Conservation (phyloP, 2,113 vertebrate species). For the Macquaria ambigua region DNA sequence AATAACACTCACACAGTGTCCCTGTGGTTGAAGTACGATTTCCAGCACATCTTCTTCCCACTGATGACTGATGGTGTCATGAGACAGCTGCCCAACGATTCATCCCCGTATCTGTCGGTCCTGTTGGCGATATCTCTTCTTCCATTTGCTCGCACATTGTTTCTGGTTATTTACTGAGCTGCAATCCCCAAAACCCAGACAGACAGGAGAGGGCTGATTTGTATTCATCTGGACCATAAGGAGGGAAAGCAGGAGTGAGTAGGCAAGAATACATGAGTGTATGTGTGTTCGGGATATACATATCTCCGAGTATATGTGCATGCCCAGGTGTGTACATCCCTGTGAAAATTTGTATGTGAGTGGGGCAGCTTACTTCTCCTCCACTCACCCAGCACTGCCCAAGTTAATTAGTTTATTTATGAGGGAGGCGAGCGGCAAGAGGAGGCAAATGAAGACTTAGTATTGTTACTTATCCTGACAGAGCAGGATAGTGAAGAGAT, state of each 20-base stretch:
- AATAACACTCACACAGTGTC: conserved; percentile 43
- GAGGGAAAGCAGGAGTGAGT: conserved; percentile 44
- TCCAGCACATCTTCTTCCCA: conserved; percentile 24
- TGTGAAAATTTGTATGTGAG: conserved; percentile 33
- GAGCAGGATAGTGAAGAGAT: conserved; percentile 70
- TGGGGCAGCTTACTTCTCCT: conserved; percentile 43
- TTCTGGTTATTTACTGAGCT: conserved; percentile 76
- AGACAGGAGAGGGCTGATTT: conserved; percentile 69
- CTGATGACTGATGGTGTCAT: conserved; percentile 58
- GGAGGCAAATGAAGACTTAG: conserved; percentile 78
- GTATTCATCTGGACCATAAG: conserved; percentile 72
- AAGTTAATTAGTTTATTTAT: conserved; percentile 83
- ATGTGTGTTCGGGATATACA: conserved; percentile 11
- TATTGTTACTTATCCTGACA: conserved; percentile 78
- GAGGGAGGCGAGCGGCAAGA: conserved; percentile 62
- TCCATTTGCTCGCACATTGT: conserved; percentile 67
- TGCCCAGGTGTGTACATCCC: conserved; percentile 35
- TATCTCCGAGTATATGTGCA: not conserved
- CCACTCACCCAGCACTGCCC: conserved; percentile 39
- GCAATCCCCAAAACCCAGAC: conserved; percentile 71
- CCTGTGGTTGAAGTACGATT: conserved; percentile 37
- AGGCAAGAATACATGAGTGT: conserved; percentile 25
- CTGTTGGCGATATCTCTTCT: conserved; percentile 49
- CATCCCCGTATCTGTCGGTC: conserved; percentile 43
- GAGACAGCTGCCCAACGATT: conserved; percentile 55